phyloP scores from a whole-genome alignment of 2,888 invertebrate genomes.

The Zygaena filipendulae region DNA sequence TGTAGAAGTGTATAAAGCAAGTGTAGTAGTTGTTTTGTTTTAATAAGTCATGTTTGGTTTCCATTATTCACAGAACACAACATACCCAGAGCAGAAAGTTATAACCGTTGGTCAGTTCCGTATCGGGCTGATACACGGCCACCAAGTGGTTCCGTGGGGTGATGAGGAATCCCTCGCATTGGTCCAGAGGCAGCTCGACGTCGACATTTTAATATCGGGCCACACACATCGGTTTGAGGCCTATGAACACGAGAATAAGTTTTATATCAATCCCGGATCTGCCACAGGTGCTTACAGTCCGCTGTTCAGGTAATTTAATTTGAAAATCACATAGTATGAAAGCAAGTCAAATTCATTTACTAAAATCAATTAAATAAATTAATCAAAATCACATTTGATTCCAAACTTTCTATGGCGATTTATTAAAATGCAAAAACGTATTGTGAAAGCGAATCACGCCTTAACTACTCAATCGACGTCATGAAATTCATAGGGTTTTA shows the following conservation, averaged over 20 bases:
- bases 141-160: constrained; percentile 98
- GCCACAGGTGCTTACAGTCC: constrained; percentile 98
- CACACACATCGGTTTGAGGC: constrained; percentile 99
- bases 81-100: constrained; percentile 97
- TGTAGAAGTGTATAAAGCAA: too few relatives aligned
- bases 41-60: too few relatives aligned
- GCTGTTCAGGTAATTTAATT: constrained; percentile 87
- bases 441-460: too few relatives aligned
- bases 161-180: constrained; percentile 93
- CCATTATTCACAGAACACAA: constrained; percentile 76
- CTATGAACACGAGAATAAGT: constrained; percentile 97
- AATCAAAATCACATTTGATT: neutral
- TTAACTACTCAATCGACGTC: too few relatives aligned
- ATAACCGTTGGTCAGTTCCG: constrained; percentile 99
- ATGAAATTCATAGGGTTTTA: too few relatives aligned
- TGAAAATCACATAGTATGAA: constrained; percentile 11
- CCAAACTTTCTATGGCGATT: too few relatives aligned
- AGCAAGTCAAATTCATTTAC: constrained; percentile 1
- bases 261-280: constrained; percentile 99
- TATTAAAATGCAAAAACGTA: too few relatives aligned
- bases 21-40: too few relatives aligned
- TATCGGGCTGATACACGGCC: constrained; percentile 97
- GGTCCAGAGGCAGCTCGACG: constrained; percentile 96
- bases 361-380: neutral
- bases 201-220: constrained; percentile 98